Conservation (phyloP, 2,797 vertebrate species). For the Chaetodon trifasciatus region DNA sequence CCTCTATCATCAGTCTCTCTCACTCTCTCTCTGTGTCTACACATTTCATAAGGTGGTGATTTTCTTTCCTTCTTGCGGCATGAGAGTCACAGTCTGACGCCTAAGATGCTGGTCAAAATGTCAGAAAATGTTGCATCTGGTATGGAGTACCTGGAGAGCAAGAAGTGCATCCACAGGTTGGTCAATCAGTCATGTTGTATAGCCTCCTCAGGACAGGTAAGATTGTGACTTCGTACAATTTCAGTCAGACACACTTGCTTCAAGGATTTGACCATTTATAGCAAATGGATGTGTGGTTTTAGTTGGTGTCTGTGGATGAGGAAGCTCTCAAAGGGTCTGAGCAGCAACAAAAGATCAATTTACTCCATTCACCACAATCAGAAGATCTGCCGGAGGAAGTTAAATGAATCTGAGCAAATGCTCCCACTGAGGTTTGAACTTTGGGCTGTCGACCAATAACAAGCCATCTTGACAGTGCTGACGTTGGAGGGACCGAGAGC, state of each 20-base stretch:
- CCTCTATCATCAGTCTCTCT: background rate
- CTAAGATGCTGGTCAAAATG: conserved; percentile 92
- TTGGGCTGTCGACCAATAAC: background rate
- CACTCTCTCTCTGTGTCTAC: background rate
- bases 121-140: conserved; percentile 91
- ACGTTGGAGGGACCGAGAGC: too few species aligned
- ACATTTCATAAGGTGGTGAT: conserved; percentile 89
- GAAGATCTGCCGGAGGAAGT: background rate
- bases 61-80: conserved; percentile 93
- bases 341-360: background rate
- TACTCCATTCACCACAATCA: background rate
- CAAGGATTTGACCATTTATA: background rate
- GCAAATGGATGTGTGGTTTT: background rate
- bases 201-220: background rate
- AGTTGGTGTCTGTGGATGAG: background rate
- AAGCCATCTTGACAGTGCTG: background rate
- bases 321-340: background rate
- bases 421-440: too few species aligned
- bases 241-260: background rate
- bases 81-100: conserved; percentile 84
- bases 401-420: background rate
- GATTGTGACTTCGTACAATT: background rate
- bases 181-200: conserved; percentile 1
- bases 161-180: conserved; percentile 96
- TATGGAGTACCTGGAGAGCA: conserved; percentile 96